phyloP scores from a whole-genome alignment of 2,888 invertebrate species.

The Lasioglossum leucozonium region DNA sequence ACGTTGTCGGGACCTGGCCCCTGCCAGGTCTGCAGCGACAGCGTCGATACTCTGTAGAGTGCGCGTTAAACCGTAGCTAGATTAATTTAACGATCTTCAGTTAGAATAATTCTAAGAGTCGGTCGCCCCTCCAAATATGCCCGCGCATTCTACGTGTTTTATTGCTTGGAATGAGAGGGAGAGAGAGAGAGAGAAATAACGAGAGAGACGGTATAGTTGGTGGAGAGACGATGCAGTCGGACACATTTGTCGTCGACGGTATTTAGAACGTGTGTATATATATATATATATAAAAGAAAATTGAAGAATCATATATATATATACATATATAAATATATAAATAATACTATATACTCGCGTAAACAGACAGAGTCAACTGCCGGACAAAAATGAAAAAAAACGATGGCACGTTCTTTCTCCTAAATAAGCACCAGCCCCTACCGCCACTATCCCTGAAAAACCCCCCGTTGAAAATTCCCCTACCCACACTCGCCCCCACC shows the following conservation, averaged over 20 bases:
- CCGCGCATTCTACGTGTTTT: conserved; percentile 31
- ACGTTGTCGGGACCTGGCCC: conserved; percentile 24
- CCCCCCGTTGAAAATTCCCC: background rate
- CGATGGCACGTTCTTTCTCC: conserved; percentile 60
- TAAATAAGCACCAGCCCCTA: conserved; percentile 61
- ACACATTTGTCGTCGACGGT: conserved; percentile 47
- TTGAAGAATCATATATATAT: conserved; percentile 59
- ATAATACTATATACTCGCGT: conserved; percentile 59
- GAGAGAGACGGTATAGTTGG: background rate
- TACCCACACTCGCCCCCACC: no score
- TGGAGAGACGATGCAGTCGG: conserved; percentile 13
- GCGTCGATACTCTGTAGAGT: conserved; percentile 57
- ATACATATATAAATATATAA: conserved; percentile 49
- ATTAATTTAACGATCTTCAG: conserved; percentile 81
- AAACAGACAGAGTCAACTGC: conserved; percentile 65
- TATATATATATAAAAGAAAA: conserved; percentile 57
- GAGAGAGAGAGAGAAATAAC: background rate
- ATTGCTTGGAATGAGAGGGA: background rate
- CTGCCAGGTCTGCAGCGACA: conserved; percentile 36
- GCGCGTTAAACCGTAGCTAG: conserved; percentile 76
- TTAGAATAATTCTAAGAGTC: conserved; percentile 75
- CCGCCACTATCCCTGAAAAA: background rate
- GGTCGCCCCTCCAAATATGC: conserved; percentile 42
- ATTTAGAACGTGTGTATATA: conserved; percentile 65
- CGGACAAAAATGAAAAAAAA: conserved; percentile 16